These are phyloP conservation scores for Chaetophractus vellerosus DNA, from an alignment of 2,797 vertebrate species.

Conservation along the genomic window DNA sequence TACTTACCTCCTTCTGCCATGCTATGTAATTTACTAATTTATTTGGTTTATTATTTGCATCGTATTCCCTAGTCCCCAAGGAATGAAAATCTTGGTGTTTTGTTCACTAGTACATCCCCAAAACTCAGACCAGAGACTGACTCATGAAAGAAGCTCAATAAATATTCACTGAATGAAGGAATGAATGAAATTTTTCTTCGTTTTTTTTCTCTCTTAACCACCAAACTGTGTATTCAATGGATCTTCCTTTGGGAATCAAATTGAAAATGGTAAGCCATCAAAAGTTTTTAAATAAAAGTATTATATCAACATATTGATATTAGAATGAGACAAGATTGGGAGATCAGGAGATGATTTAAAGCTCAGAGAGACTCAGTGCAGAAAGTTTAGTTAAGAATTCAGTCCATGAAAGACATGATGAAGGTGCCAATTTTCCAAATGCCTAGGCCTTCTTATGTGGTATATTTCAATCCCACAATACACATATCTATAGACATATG, in stretches of 20 bases:
- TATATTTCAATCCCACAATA: constrained; percentile 28
- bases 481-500: neutral
- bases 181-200: neutral
- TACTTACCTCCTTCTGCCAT: neutral
- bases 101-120: neutral
- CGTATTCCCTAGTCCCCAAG: neutral
- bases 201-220: constrained; percentile 25
- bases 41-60: constrained; percentile 10
- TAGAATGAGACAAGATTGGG: neutral
- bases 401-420: constrained; percentile 20
- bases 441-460: neutral
- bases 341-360: constrained; percentile 29
- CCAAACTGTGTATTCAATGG: neutral
- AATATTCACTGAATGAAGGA: constrained; percentile 24
- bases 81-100: constrained; percentile 62
- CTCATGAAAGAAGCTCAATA: neutral
- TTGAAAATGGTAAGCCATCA: constrained; percentile 53
- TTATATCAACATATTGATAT: neutral
- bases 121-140: constrained; percentile 1
- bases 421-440: constrained; percentile 27
- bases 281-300: constrained; percentile 47
- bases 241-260: constrained; percentile 47
- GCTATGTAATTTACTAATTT: neutral
- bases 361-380: neutral
- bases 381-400: constrained; percentile 20